Percentiles rank a stretch among this genome's conserved stretches.
Evolutionary conservation across 2,888 invertebrate species (phyloP).

Genomic region (Liposcelis brunnea): DNA sequence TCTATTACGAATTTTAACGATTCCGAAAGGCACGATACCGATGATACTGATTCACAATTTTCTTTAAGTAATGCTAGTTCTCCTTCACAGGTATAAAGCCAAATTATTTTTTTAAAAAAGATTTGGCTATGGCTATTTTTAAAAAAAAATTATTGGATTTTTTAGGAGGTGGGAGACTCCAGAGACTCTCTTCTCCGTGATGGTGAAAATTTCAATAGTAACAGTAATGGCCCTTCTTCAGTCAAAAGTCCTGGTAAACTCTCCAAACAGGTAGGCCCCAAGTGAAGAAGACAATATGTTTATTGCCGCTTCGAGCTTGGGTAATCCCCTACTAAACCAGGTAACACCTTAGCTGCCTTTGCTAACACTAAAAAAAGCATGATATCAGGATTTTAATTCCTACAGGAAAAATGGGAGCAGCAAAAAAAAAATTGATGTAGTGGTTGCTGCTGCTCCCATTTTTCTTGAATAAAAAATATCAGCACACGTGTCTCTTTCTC

Average conservation of each 20-base stretch:
- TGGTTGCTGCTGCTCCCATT: no score
- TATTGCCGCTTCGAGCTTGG: conserved; percentile 2
- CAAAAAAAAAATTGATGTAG: background rate
- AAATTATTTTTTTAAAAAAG: conserved; percentile 14
- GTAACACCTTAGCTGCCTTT: background rate
- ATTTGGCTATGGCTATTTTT: conserved; percentile 9
- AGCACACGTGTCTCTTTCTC: no score
- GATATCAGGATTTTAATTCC: background rate
- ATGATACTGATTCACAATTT: conserved; percentile 57
- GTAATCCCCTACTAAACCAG: background rate
- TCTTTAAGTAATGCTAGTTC: conserved; percentile 64
- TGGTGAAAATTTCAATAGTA: conserved; percentile 12
- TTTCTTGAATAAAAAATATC: no score
- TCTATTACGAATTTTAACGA: conserved; percentile 18
- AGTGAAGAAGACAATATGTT: background rate
- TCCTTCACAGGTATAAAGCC: conserved; percentile 34
- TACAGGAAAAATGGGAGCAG: background rate
- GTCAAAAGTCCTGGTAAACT: conserved; percentile 14
- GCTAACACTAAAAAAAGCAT: background rate
- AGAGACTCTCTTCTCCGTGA: conserved; percentile 19
- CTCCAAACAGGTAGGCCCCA: conserved; percentile 16
- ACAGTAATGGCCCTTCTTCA: conserved; percentile 5
- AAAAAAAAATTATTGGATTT: conserved; percentile 9
- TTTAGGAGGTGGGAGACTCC: conserved; percentile 22
- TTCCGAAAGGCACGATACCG: conserved; percentile 33